Percentiles rank a stretch among this genome's conserved stretches.
phyloP scores from a whole-genome alignment of 2,888 invertebrate genomes.

The Clistopyga incitator region DNA sequence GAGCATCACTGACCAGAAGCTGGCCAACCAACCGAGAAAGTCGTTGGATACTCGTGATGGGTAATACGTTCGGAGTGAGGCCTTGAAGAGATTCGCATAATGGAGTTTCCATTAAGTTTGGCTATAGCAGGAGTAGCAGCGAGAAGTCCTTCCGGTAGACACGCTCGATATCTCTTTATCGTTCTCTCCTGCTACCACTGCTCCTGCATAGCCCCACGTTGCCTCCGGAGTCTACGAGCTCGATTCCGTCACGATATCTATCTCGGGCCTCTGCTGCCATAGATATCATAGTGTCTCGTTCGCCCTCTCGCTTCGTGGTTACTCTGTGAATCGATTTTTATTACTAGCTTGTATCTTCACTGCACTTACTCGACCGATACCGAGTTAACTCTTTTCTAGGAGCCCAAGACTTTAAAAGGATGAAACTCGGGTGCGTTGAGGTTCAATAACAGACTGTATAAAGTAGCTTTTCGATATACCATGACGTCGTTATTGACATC shows the following conservation, averaged over 20 bases:
- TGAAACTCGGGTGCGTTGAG: neutral
- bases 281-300: constrained; percentile 51
- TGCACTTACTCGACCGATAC: constrained; percentile 20
- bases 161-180: constrained; percentile 66
- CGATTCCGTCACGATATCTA: constrained; percentile 62
- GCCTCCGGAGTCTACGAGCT: constrained; percentile 59
- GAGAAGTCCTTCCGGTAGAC: constrained; percentile 27
- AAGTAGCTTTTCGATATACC: neutral
- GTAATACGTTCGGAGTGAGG: neutral
- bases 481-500: neutral
- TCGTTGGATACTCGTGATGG: constrained; percentile 13
- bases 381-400: constrained; percentile 1
- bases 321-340: constrained; percentile 61
- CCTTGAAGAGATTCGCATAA: constrained; percentile 8
- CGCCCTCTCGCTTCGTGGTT: constrained; percentile 59
- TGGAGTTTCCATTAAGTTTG: constrained; percentile 37
- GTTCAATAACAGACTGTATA: neutral
- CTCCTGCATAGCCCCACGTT: constrained; percentile 38
- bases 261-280: constrained; percentile 40
- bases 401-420: constrained; percentile 12
- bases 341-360: constrained; percentile 33
- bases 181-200: constrained; percentile 43
- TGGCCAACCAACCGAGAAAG: neutral
- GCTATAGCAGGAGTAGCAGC: constrained; percentile 12
- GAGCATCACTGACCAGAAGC: constrained; percentile 4